Percentiles rank a stretch among this genome's conserved stretches.
These are phyloP conservation scores for Panopea generosa DNA, from an alignment of 2,888 invertebrate genomes.

Conservation along the genomic window DNA sequence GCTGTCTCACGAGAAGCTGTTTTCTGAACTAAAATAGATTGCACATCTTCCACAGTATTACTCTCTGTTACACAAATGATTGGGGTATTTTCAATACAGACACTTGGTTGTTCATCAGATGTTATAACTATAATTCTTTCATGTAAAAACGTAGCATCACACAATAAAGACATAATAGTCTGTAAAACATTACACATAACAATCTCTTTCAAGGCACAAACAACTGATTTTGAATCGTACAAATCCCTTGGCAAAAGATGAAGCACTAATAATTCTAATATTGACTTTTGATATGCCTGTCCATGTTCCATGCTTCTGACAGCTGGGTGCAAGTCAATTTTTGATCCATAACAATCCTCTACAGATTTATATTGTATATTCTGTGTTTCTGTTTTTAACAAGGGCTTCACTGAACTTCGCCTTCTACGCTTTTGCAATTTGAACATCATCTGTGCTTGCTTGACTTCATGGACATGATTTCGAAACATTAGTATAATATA, in stretches of 20 bases:
- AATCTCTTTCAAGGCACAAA: conserved; percentile 65
- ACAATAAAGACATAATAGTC: conserved; percentile 67
- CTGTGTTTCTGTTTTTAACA: conserved; percentile 1
- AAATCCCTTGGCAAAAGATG: conserved; percentile 47
- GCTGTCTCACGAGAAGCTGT: not conserved
- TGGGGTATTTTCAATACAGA: conserved; percentile 10
- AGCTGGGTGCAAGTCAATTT: conserved; percentile 63
- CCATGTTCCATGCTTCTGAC: conserved; percentile 55
- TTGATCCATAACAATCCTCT: conserved; percentile 63
- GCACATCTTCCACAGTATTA: conserved; percentile 7
- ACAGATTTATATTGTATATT: conserved; percentile 39
- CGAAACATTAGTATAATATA: conserved; percentile 52
- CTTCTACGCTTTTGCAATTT: conserved; percentile 43
- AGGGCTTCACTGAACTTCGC: conserved; percentile 19
- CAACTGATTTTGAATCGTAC: conserved; percentile 33
- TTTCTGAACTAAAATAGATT: conserved; percentile 34
- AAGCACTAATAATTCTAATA: conserved; percentile 43
- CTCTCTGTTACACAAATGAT: conserved; percentile 12
- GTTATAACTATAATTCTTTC: conserved; percentile 71
- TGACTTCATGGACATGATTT: conserved; percentile 53
- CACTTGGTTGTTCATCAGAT: conserved; percentile 64
- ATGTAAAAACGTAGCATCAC: conserved; percentile 74
- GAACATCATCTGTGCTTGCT: conserved; percentile 43
- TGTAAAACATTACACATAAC: conserved; percentile 71
- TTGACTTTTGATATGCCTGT: conserved; percentile 54